phyloP scores from a whole-genome alignment of 2,888 invertebrate genomes.

The Limulus polyphemus region DNA sequence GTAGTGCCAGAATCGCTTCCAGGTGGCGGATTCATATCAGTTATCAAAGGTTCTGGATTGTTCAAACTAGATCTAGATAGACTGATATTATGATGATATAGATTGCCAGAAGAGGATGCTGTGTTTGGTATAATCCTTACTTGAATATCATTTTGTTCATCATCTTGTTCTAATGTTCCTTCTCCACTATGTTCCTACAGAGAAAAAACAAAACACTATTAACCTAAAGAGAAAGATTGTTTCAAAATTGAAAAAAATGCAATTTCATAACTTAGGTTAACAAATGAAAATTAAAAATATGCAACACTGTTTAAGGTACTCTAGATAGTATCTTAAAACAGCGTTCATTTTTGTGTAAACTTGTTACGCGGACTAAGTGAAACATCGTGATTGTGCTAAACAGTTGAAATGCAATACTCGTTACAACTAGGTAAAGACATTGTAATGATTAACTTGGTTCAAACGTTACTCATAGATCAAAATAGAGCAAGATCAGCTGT shows the following conservation, averaged over 20 bases:
- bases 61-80: background rate
- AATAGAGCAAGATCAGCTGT: too few species aligned
- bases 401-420: too few species aligned
- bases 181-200: conserved; percentile 37
- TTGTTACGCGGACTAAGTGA: background rate
- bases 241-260: background rate
- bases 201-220: conserved; percentile 8
- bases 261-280: background rate
- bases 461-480: too few species aligned
- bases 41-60: background rate
- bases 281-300: too few species aligned
- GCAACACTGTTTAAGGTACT: too few species aligned
- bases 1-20: background rate
- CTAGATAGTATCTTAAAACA: background rate
- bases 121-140: conserved; percentile 27
- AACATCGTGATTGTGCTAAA: too few species aligned
- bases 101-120: conserved; percentile 5
- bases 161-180: conserved; percentile 33
- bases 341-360: background rate
- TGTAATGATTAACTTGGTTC: too few species aligned
- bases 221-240: background rate
- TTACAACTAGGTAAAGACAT: too few species aligned
- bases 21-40: too few species aligned
- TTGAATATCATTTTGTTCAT: conserved; percentile 40
- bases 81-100: conserved; percentile 9